Conservation (phyloP, 2,113 vertebrate species). For the Anhinga anhinga region DNA sequence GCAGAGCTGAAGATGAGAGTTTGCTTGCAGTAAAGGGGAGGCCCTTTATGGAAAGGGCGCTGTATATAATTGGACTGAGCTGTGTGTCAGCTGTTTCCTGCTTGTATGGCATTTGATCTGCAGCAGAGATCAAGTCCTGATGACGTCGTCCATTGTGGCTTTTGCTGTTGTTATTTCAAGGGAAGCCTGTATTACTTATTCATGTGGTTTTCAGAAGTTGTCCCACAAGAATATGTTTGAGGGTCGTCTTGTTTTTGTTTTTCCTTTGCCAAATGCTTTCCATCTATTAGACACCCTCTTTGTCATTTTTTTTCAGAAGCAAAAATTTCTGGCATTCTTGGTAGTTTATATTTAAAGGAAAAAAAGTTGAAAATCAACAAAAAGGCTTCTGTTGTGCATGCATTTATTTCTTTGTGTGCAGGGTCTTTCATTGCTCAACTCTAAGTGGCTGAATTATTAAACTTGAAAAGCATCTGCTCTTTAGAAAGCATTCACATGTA, state of each 20-base stretch:
- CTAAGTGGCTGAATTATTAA: slow-evolving; percentile 45
- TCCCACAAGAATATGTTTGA: neutral
- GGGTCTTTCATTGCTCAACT: slow-evolving; percentile 2
- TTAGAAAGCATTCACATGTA: slow-evolving; percentile 9
- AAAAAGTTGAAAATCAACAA: neutral
- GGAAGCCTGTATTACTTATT: slow-evolving; percentile 30
- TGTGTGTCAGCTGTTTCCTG: slow-evolving; percentile 56
- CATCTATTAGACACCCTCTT: neutral
- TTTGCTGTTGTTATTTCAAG: slow-evolving; percentile 3
- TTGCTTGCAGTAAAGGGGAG: neutral
- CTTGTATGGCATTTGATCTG: slow-evolving; percentile 33
- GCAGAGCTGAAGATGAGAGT: neutral
- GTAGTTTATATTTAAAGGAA: neutral
- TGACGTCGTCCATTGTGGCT: slow-evolving; percentile 1
- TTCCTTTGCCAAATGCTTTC: neutral
- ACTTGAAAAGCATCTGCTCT: slow-evolving; percentile 60
- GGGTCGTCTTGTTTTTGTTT: slow-evolving; percentile 6
- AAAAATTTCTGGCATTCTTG: neutral
- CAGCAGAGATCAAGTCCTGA: neutral
- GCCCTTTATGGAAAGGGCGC: neutral
- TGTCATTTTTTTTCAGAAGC: neutral
- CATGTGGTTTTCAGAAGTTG: slow-evolving; percentile 29
- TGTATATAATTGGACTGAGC: neutral
- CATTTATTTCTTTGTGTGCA: slow-evolving; percentile 9
- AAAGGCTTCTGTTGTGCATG: neutral